Evolutionary conservation across 2,888 invertebrate genomes (phyloP).

Genomic region (Acrocera orbiculus): DNA sequence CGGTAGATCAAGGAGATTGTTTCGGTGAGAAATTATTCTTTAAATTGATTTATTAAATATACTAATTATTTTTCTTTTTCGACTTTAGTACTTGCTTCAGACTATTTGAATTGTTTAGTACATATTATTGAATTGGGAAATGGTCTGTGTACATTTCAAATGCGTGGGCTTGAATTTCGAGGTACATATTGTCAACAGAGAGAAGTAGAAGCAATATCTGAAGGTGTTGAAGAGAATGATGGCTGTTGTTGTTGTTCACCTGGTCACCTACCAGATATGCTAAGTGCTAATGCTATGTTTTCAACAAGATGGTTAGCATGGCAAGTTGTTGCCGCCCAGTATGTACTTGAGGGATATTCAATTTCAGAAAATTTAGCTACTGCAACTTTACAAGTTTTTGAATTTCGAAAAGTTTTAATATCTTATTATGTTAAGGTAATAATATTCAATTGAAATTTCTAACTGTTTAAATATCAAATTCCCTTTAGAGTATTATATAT

Average conservation of each 20-base stretch:
- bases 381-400: slow-evolving; percentile 94
- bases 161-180: slow-evolving; percentile 91
- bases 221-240: slow-evolving; percentile 89
- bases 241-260: slow-evolving; percentile 91
- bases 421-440: slow-evolving; percentile 91
- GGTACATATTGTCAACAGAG: slow-evolving; percentile 99
- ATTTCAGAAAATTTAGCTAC: slow-evolving; percentile 95
- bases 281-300: slow-evolving; percentile 94
- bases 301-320: slow-evolving; percentile 94
- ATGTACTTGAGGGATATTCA: slow-evolving; percentile 95
- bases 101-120: slow-evolving; percentile 93
- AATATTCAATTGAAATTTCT: neutral
- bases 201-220: slow-evolving; percentile 95
- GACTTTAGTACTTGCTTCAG: slow-evolving; percentile 76
- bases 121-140: slow-evolving; percentile 97
- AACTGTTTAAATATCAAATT: neutral
- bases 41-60: neutral
- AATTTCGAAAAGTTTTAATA: slow-evolving; percentile 89
- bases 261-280: slow-evolving; percentile 69
- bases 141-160: slow-evolving; percentile 93
- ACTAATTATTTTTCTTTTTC: neutral
- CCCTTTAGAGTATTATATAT: slow-evolving; percentile 82
- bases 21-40: slow-evolving; percentile 37
- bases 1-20: slow-evolving; percentile 92
- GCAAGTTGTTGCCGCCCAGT: slow-evolving; percentile 92